Conservation (phyloP, 1,140 invertebrate species). For the Zaprionus tsacasi region DNA sequence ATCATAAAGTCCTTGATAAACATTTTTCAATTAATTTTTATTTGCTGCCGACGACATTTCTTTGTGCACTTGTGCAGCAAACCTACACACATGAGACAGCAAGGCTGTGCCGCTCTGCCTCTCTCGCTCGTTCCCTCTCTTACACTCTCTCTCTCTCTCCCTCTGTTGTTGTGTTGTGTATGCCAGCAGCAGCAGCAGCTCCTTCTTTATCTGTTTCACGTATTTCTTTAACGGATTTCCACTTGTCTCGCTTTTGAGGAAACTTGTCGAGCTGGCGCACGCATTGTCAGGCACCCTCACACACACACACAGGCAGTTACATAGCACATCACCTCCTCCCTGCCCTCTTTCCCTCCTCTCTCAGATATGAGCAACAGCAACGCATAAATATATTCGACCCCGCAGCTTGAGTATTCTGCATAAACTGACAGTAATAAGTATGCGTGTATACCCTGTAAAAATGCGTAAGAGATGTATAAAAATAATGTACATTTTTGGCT, state of each 20-base stretch:
- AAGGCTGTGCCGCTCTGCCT: not conserved
- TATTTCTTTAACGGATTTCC: slow-evolving; percentile 81
- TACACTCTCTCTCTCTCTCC: not conserved
- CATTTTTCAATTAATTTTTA: slow-evolving; percentile 83
- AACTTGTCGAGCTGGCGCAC: slow-evolving; percentile 73
- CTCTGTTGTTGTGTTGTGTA: slow-evolving; percentile 11
- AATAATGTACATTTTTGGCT: not conserved
- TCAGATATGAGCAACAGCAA: slow-evolving; percentile 27
- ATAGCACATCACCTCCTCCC: not conserved
- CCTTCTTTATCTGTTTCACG: slow-evolving; percentile 72
- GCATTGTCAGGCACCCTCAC: slow-evolving; percentile 64
- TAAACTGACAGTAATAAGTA: slow-evolving; percentile 27
- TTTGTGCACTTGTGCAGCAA: slow-evolving; percentile 45
- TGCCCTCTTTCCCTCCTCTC: not conserved
- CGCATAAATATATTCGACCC: slow-evolving; percentile 40
- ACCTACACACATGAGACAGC: slow-evolving; percentile 10
- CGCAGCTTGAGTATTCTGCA: slow-evolving; percentile 13
- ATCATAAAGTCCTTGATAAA: slow-evolving; percentile 78
- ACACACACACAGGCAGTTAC: slow-evolving; percentile 22
- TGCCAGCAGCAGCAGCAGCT: slow-evolving; percentile 40
- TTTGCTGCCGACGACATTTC: slow-evolving; percentile 77
- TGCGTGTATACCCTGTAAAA: not conserved
- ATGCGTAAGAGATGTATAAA: not conserved
- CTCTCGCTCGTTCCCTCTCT: not conserved
- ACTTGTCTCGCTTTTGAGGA: slow-evolving; percentile 77